Conservation (phyloP, 92 coral and sea anemone species). For the Actinernus sp. region DNA sequence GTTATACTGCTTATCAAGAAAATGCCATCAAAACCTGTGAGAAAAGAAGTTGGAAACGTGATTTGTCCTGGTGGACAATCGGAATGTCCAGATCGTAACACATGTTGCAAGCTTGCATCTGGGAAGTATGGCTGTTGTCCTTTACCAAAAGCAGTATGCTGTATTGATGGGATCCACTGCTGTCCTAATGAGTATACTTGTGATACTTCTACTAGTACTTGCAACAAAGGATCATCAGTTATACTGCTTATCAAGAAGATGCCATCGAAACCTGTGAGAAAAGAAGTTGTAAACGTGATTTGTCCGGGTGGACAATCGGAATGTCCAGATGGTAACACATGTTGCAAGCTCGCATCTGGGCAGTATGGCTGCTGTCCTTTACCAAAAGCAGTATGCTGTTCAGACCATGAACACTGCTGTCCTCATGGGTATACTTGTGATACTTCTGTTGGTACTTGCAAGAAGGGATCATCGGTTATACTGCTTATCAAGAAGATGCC, state of each 20-base stretch:
- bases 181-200: slow-evolving; percentile 74
- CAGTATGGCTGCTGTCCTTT: slow-evolving; percentile 77
- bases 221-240: slow-evolving; percentile 11
- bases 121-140: slow-evolving; percentile 74
- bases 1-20: neutral
- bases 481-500: slow-evolving; percentile 1
- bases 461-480: slow-evolving; percentile 7
- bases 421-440: slow-evolving; percentile 67
- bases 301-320: slow-evolving; percentile 56
- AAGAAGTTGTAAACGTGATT: neutral
- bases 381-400: slow-evolving; percentile 75
- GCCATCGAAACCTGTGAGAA: slow-evolving; percentile 2
- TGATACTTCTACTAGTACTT: slow-evolving; percentile 29
- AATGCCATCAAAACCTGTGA: neutral
- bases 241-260: neutral
- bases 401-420: slow-evolving; percentile 73
- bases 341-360: slow-evolving; percentile 62
- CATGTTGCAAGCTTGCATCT: slow-evolving; percentile 68
- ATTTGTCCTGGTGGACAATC: slow-evolving; percentile 61
- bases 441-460: slow-evolving; percentile 41
- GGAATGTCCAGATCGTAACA: slow-evolving; percentile 62
- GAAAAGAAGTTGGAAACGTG: neutral
- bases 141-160: slow-evolving; percentile 73
- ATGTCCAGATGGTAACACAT: slow-evolving; percentile 42
- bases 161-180: slow-evolving; percentile 55